These are phyloP conservation scores for Hippoglossus hippoglossus DNA, from an alignment of 2,797 vertebrate genomes.

Conservation along the genomic window DNA sequence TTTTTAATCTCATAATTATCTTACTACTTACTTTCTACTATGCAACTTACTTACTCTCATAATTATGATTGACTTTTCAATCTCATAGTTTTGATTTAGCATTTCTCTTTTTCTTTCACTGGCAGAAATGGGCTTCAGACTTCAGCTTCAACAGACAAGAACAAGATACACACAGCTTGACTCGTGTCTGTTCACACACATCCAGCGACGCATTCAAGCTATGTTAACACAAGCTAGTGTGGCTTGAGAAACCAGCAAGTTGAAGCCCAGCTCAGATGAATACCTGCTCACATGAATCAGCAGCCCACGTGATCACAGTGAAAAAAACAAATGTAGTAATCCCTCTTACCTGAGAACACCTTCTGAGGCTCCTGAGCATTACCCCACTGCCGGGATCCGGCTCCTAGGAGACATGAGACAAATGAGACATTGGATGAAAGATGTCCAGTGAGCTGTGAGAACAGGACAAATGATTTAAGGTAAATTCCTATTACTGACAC, in stretches of 20 bases:
- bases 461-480: neutral
- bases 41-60: too few species aligned
- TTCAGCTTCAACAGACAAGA: too few species aligned
- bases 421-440: neutral
- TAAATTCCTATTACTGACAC: constrained; percentile 4
- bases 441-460: neutral
- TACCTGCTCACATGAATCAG: constrained; percentile 40
- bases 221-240: constrained; percentile 17
- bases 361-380: neutral
- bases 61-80: too few species aligned
- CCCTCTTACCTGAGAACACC: constrained; percentile 62
- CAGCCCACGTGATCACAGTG: constrained; percentile 23
- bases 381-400: constrained; percentile 5
- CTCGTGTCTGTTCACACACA: constrained; percentile 24
- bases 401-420: constrained; percentile 55
- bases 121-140: too few species aligned
- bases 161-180: neutral
- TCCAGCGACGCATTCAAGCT: constrained; percentile 19
- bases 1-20: too few species aligned
- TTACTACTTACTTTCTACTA: too few species aligned
- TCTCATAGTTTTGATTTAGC: too few species aligned
- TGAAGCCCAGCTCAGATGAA: constrained; percentile 8
- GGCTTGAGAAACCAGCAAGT: neutral
- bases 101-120: too few species aligned
- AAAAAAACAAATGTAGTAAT: neutral